Evolutionary conservation across 2,888 invertebrate genomes (phyloP).

Genomic region (Osmoderma eremita): DNA sequence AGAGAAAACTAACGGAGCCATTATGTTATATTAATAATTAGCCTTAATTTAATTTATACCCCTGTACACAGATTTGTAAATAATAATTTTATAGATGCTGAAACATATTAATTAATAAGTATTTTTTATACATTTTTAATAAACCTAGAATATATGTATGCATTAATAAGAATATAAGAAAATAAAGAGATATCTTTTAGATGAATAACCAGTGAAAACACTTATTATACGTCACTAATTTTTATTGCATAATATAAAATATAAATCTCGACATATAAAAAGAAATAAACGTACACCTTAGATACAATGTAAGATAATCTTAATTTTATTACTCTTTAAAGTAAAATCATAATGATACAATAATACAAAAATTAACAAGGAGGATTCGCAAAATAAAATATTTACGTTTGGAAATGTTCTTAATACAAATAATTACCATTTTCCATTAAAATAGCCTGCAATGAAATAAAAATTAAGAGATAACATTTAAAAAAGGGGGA

Average conservation of each 20-base stretch:
- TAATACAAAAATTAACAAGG: not conserved
- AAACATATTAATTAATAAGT: constrained; percentile 9
- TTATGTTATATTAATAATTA: constrained; percentile 77
- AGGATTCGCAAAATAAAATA: constrained; percentile 16
- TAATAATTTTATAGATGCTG: constrained; percentile 11
- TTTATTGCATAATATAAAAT: constrained; percentile 30
- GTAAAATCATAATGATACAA: not conserved
- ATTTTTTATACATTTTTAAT: constrained; percentile 20
- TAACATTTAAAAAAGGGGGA: constrained; percentile 27
- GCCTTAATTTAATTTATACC: constrained; percentile 38
- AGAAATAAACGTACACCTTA: not conserved
- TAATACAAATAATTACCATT: constrained; percentile 47
- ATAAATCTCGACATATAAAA: constrained; percentile 12
- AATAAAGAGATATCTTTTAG: not conserved
- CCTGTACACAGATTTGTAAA: constrained; percentile 27
- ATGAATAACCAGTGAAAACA: too few species aligned
- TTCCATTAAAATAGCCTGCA: constrained; percentile 53
- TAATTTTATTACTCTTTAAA: constrained; percentile 16
- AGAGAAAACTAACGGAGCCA: constrained; percentile 84
- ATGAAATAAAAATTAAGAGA: constrained; percentile 29
- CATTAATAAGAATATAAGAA: constrained; percentile 7
- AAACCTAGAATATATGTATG: not conserved
- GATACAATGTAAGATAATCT: constrained; percentile 7
- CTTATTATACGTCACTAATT: not conserved
- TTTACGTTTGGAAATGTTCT: constrained; percentile 17